Evolutionary conservation across 2,113 vertebrate genomes (phyloP).

Genomic region (Cebidichthys violaceus): DNA sequence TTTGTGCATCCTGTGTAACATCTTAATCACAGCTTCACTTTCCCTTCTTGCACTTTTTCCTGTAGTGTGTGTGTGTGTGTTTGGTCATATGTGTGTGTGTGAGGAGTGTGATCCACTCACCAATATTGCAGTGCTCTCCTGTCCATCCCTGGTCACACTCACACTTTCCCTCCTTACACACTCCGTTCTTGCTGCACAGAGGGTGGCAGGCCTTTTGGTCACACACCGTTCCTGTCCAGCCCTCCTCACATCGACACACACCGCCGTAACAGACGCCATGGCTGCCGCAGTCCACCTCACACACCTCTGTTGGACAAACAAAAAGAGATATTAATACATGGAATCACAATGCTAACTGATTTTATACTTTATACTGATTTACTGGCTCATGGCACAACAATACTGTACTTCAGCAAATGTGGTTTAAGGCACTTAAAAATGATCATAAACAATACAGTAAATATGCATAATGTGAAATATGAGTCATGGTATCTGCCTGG

Average conservation of each 20-base stretch:
- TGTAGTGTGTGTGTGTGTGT: slow-evolving; percentile 21
- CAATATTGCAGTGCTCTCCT: slow-evolving; percentile 97
- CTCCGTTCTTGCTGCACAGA: slow-evolving; percentile 93
- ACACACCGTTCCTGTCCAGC: slow-evolving; percentile 93
- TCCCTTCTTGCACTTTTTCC: neutral
- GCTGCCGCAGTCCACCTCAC: slow-evolving; percentile 90
- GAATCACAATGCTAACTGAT: neutral
- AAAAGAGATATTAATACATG: neutral
- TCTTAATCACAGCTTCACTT: neutral
- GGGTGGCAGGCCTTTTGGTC: slow-evolving; percentile 95
- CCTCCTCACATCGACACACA: slow-evolving; percentile 94
- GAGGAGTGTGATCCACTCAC: slow-evolving; percentile 81
- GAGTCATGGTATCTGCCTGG: neutral
- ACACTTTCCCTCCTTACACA: slow-evolving; percentile 97
- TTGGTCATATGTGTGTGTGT: neutral
- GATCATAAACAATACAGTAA: too few relatives aligned
- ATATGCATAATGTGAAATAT: neutral
- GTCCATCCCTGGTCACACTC: slow-evolving; percentile 99
- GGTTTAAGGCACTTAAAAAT: neutral
- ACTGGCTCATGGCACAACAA: neutral
- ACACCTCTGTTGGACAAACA: slow-evolving; percentile 86
- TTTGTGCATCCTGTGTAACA: neutral
- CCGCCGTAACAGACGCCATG: slow-evolving; percentile 93
- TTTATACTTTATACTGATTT: neutral
- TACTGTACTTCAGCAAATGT: neutral